Conservation (phyloP, 2,113 vertebrate genomes). For the Alligator mississippiensis region DNA sequence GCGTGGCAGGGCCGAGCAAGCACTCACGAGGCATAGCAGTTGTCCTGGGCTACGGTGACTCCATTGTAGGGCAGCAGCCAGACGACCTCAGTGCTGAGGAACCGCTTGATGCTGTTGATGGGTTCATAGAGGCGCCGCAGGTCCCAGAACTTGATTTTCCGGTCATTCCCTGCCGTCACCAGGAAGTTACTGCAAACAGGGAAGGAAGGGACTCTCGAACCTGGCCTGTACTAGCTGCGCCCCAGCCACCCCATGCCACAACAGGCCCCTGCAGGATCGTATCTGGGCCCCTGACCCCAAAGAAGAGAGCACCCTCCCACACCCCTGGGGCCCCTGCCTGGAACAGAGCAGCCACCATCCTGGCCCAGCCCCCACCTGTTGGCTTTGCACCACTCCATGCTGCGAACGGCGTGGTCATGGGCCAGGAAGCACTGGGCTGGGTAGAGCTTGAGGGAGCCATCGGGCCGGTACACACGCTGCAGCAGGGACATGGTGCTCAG, state of each 20-base stretch:
- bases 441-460: conserved; percentile 82
- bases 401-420: conserved; percentile 87
- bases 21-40: conserved; percentile 87
- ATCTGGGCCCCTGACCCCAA: rapidly evolving
- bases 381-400: conserved; percentile 90
- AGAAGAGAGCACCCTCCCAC: neutral
- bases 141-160: conserved; percentile 94
- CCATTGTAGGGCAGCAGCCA: conserved; percentile 92
- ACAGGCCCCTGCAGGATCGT: rapidly evolving
- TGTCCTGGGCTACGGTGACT: conserved; percentile 87
- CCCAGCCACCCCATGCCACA: rapidly evolving
- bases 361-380: conserved; percentile 71
- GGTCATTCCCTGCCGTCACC: conserved; percentile 90
- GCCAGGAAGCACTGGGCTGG: conserved; percentile 89
- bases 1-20: rapidly evolving
- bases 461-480: conserved; percentile 81
- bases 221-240: rapidly evolving
- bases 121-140: conserved; percentile 85
- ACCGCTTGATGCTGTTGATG: conserved; percentile 86
- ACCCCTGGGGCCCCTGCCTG: rapidly evolving
- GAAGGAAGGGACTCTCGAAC: conserved; percentile 42
- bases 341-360: rapidly evolving
- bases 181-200: conserved; percentile 83
- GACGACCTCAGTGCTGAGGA: conserved; percentile 87
- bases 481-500: conserved; percentile 86